Evolutionary conservation across 2,113 vertebrate genomes (phyloP).

Genomic region (Ailurus styani): DNA sequence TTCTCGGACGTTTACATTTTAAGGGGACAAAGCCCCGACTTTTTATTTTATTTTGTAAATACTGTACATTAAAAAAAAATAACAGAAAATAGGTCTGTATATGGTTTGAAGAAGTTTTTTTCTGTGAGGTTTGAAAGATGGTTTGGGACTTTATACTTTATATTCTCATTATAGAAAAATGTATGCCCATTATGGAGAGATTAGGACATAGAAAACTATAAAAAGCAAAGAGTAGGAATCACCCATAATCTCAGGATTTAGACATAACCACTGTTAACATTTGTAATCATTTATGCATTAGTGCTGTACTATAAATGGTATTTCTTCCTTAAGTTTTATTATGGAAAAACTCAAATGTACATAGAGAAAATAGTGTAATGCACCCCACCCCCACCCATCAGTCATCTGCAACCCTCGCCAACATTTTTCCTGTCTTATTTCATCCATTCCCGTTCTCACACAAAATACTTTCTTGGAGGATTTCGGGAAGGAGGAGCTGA

Average conservation of each 20-base stretch:
- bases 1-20: background rate
- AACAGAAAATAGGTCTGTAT: background rate
- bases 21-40: background rate
- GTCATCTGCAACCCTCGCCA: background rate
- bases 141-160: background rate
- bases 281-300: background rate
- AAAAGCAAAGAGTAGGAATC: background rate
- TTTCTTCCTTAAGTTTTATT: background rate
- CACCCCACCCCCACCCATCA: background rate
- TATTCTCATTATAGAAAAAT: background rate
- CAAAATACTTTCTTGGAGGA: background rate
- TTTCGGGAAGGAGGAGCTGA: background rate
- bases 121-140: background rate
- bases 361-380: background rate
- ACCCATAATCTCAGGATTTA: background rate
- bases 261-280: background rate
- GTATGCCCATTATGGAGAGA: background rate
- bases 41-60: background rate
- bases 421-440: background rate
- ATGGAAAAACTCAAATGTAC: background rate
- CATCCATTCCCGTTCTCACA: background rate
- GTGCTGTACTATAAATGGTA: background rate
- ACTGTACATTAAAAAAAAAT: background rate
- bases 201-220: background rate
- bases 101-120: background rate